A percentile compares a stretch with the other conserved stretches of the same genome.
Evolutionary conservation across 2,113 vertebrate genomes (phyloP).

Genomic region (Caranx ignobilis): DNA sequence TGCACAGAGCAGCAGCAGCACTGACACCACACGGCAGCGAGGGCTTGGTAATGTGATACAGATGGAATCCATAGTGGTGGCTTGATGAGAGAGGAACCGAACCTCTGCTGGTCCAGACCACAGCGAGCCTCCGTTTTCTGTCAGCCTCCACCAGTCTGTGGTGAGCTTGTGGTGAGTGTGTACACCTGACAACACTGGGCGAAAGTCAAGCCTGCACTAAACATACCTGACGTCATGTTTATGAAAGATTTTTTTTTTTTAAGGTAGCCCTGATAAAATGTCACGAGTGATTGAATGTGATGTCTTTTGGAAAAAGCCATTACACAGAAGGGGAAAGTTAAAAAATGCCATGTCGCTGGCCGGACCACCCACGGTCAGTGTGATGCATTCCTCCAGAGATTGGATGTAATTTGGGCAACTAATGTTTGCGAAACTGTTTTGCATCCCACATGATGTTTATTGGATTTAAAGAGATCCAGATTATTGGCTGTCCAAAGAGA

Average conservation of each 20-base stretch:
- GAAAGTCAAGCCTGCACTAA: not conserved
- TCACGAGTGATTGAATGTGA: constrained; percentile 21
- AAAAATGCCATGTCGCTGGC: not conserved
- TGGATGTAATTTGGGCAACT: constrained; percentile 36
- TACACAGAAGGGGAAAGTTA: constrained; percentile 8
- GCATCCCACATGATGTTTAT: constrained; percentile 23
- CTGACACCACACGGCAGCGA: constrained; percentile 21
- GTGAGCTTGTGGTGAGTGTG: constrained; percentile 26
- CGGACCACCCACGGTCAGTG: constrained; percentile 21
- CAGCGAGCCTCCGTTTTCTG: constrained; percentile 4
- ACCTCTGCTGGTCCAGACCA: constrained; percentile 21
- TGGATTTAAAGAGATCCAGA: constrained; percentile 42
- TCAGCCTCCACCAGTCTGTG: constrained; percentile 11
- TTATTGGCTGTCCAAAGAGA: constrained; percentile 29
- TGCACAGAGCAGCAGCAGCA: constrained; percentile 24
- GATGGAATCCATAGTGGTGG: constrained; percentile 39
- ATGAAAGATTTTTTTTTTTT: constrained; percentile 12
- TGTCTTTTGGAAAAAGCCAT: constrained; percentile 12
- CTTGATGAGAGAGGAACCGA: constrained; percentile 24
- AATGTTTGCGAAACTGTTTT: constrained; percentile 31
- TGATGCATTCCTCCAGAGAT: constrained; percentile 22
- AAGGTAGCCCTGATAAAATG: constrained; percentile 40
- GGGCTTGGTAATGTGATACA: constrained; percentile 48
- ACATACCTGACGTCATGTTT: constrained; percentile 37
- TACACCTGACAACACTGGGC: not conserved